phyloP scores from a whole-genome alignment of 2,797 vertebrate genomes.

The Notolepis coatsorum region DNA sequence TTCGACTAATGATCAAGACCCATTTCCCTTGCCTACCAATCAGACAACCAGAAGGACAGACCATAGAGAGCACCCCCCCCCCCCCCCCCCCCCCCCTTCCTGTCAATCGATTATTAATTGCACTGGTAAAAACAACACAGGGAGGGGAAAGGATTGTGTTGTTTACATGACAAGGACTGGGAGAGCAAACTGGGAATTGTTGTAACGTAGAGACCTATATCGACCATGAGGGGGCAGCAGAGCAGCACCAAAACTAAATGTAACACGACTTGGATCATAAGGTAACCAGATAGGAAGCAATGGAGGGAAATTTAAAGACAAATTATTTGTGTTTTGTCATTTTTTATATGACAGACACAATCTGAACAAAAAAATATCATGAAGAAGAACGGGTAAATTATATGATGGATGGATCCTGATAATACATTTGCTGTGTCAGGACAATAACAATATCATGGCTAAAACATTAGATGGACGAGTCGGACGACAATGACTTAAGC shows the following conservation, averaged over 20 bases:
- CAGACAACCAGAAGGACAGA: conserved; percentile 8
- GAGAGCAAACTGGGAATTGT: neutral
- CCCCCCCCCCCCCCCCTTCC: no score
- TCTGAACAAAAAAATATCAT: no score
- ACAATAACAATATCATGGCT: no score
- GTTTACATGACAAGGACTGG: neutral
- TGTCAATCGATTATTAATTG: conserved; percentile 23
- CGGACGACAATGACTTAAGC: no score
- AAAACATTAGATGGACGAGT: no score
- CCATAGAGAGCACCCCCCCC: conserved; percentile 13
- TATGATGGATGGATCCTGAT: no score
- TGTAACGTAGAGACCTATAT: neutral
- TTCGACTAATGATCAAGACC: conserved; percentile 26
- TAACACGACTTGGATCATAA: neutral
- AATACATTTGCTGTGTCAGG: no score
- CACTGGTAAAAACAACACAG: conserved; percentile 13
- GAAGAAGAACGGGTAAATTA: no score
- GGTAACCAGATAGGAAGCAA: neutral
- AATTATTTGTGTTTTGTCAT: no score
- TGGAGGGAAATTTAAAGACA: neutral
- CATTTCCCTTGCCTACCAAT: neutral
- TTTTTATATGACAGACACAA: no score
- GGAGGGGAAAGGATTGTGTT: neutral
- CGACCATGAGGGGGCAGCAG: conserved; percentile 63
- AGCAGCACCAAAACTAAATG: conserved; percentile 11